Base-by-base conservation (phyloP, 2,113 vertebrate species). In the Osmerus eperlanus region DNA sequence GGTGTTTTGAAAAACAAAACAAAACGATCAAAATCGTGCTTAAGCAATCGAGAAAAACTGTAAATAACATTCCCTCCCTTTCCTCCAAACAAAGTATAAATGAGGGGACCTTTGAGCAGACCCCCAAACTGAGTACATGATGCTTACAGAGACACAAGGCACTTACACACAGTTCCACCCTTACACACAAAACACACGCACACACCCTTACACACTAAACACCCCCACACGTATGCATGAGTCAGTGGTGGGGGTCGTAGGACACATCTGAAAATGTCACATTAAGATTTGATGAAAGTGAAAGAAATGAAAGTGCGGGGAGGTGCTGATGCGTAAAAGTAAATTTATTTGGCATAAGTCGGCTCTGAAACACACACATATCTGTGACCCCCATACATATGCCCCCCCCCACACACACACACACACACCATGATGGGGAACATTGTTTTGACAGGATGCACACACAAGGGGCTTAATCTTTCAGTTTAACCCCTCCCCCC, bases 271-370 rank as follows among this genome's bases (percentile, higher is more conserved):
- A 47, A 76, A 73, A 75, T 71, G 77, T 67, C 68, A 64, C 4
- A 65, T 65, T 71, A 62, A 62, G 74, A 62, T 72, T 61, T 78
- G 60, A 76, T 66, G 61, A 72, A 68, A 59, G 23, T n/a, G 29
- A 23, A 23, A n/a, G n/a, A 47, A 47, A 19, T 52, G 72, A 64
- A 60, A 72, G 25, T 59, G 52, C 52, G 19, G 52, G 36, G 66
- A 68, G 19, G 51, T 61, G 58, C 41, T 63, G 21, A 71, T 56
- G 68, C 62, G 61, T 55, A 32, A 68, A 66, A 54, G 67, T 60
- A 52, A 47, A 36, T 36, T 36, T 1, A 7, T 47, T 47, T 47
- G 41, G 41, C 65, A 66, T 53, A 68, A 61, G 23, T 55, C 58
- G 55, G 58, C 68, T 55, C 78, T 21, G 59, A 60, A 67, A 73